Evolutionary conservation across 2,113 vertebrate genomes (phyloP), one percentile per base, ranked within the genome.

Genomic region (Raja brachyura): DNA sequence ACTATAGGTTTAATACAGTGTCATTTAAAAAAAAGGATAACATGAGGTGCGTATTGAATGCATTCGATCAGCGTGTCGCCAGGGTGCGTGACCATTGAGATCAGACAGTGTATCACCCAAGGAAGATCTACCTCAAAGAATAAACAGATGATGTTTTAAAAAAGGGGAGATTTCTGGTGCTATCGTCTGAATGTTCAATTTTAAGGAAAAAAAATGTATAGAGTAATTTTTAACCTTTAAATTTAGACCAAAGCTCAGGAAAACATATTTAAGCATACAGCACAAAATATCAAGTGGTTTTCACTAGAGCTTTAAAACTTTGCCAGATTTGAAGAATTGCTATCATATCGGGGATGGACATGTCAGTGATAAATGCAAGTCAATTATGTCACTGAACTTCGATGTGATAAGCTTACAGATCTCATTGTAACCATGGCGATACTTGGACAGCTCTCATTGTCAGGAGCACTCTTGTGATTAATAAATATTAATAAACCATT

Each of bases 401-500:
- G 83, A 63, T 63, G 13, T 63, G n/a, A 88, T 48, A 88, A 88
- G 59, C n/a, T n/a, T 77, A 75, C n/a, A 33, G 20, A 20, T 4
- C 56, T 63, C n/a, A 61, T 59, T 14, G 59, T 63, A 86, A 86
- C 83, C 28, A 81, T 48, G 78, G 78, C 22, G 78, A 81, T 83
- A 54, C 48, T 56, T 18, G 22, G 83, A 28, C 63, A 88, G 59
- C n/a, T 31, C 31, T n/a, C n/a, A 31, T 88, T 88, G 59, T 88
- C 83, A 63, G n/a, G 61, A 6, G 59, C n/a, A 33, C 59, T 33
- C 25, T n/a, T 63, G 13, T 63, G n/a, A n/a, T 18, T 88, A 18
- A 88, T 88, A 88, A 66, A 88, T 88, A 88, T 88, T 88, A 66
- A 88, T 88, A 88, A 31, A 66, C 83, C 59, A 88, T 88, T 88